Evolutionary conservation across 2,113 vertebrate genomes (phyloP).

Genomic region (Periophthalmus modestus): DNA sequence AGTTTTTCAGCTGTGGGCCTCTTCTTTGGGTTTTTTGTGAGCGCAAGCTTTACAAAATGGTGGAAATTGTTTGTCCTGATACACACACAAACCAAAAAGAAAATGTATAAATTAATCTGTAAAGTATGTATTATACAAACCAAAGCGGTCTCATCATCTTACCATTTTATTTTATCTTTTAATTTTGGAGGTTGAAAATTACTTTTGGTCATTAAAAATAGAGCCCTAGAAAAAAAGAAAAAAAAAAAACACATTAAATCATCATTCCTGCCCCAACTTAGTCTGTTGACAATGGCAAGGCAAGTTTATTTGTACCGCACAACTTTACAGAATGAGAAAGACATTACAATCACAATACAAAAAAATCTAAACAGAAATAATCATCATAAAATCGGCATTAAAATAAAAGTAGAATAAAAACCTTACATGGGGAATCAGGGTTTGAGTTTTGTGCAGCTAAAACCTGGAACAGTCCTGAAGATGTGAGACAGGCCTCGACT

Average conservation of each 20-base stretch:
- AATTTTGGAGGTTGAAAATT: slow-evolving; percentile 98
- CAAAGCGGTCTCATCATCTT: slow-evolving; percentile 43
- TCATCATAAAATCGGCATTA: too few relatives aligned
- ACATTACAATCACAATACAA: too few relatives aligned
- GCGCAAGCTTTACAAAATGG: slow-evolving; percentile 96
- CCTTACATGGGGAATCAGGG: too few relatives aligned
- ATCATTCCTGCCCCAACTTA: neutral
- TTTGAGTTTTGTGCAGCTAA: too few relatives aligned
- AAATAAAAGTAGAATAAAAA: too few relatives aligned
- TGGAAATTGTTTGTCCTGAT: slow-evolving; percentile 96
- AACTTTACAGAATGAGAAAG: too few relatives aligned
- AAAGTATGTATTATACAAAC: neutral
- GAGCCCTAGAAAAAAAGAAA: slow-evolving; percentile 81
- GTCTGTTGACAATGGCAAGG: neutral
- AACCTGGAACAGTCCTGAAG: too few relatives aligned
- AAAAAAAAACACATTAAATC: neutral
- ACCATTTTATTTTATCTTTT: slow-evolving; percentile 98
- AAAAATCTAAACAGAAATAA: too few relatives aligned
- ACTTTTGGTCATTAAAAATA: slow-evolving; percentile 99
- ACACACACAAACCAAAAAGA: neutral
- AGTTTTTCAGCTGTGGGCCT: slow-evolving; percentile 95
- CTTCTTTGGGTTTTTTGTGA: slow-evolving; percentile 98
- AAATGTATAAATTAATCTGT: neutral
- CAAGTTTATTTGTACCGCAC: neutral
- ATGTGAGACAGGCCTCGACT: too few relatives aligned